Percentiles rank a stretch among this genome's conserved stretches.
Conservation (phyloP, 2,797 vertebrate genomes). For the Pangasius krempfi region DNA sequence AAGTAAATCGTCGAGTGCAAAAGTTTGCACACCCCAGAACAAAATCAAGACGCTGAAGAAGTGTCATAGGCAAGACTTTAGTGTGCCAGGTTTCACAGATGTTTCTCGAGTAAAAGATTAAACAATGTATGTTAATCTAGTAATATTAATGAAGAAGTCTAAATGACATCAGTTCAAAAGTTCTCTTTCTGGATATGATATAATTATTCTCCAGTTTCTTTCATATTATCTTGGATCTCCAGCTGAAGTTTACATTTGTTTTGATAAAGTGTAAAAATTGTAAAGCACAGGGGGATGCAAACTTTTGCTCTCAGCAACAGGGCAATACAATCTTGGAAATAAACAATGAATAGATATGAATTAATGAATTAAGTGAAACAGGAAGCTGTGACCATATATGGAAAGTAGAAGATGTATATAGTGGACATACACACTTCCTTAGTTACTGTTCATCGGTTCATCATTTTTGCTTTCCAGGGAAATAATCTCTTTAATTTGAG, state of each 20-base stretch:
- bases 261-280: background rate
- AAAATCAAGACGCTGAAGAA: background rate
- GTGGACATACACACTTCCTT: background rate
- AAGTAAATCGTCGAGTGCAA: background rate
- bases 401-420: background rate
- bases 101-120: background rate
- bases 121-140: background rate
- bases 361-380: background rate
- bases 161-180: background rate
- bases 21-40: background rate
- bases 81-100: background rate
- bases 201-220: background rate
- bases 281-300: background rate
- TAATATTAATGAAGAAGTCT: background rate
- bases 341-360: background rate
- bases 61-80: background rate
- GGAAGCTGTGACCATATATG: constrained; percentile 14
- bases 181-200: background rate
- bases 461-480: background rate
- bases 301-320: background rate
- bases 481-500: background rate
- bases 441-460: background rate
- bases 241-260: background rate
- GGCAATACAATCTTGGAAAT: background rate
- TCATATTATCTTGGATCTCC: background rate